Evolutionary conservation across 2,888 invertebrate species (phyloP).

Genomic region (Muschampia plurimacula): DNA sequence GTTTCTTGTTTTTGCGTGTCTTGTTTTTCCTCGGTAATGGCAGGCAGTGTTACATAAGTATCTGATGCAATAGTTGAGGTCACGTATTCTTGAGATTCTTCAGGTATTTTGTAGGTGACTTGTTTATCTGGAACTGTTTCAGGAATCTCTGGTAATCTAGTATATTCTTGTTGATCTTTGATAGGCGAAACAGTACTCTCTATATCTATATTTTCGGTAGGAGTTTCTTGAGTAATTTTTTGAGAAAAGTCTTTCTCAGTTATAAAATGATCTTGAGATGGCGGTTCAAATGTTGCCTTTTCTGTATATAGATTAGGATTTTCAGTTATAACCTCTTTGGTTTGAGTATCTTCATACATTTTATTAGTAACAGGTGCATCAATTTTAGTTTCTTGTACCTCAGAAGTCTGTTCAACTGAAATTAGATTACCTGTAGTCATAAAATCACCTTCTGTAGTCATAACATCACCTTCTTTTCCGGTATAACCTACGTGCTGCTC

Average conservation of each 20-base stretch:
- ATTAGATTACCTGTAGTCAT: constrained; percentile 2
- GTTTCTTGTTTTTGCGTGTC: constrained; percentile 5
- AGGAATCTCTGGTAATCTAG: background rate
- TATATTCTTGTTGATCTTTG: constrained; percentile 7
- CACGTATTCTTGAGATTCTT: constrained; percentile 16
- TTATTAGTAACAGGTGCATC: constrained; percentile 32
- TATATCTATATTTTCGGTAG: constrained; percentile 18
- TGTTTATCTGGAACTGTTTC: constrained; percentile 18
- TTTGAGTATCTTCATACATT: constrained; percentile 27
- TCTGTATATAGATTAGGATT: constrained; percentile 38
- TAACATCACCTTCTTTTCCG: background rate
- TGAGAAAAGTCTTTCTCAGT: constrained; percentile 17
- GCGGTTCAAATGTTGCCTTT: constrained; percentile 20
- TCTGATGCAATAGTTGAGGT: constrained; percentile 14
- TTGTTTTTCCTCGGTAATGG: background rate
- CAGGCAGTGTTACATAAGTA: constrained; percentile 11
- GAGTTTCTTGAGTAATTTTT: background rate
- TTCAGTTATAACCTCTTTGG: constrained; percentile 24
- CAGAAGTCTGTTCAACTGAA: constrained; percentile 14
- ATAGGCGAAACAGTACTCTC: constrained; percentile 8
- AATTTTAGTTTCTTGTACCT: constrained; percentile 8
- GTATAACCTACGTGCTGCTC: constrained; percentile 11
- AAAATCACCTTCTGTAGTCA: background rate
- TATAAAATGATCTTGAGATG: constrained; percentile 4
- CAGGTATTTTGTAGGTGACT: background rate